A percentile compares a stretch with the other conserved stretches of the same genome.
phyloP scores from a whole-genome alignment of 2,797 vertebrate species.

The Lithobates sylvaticus region DNA sequence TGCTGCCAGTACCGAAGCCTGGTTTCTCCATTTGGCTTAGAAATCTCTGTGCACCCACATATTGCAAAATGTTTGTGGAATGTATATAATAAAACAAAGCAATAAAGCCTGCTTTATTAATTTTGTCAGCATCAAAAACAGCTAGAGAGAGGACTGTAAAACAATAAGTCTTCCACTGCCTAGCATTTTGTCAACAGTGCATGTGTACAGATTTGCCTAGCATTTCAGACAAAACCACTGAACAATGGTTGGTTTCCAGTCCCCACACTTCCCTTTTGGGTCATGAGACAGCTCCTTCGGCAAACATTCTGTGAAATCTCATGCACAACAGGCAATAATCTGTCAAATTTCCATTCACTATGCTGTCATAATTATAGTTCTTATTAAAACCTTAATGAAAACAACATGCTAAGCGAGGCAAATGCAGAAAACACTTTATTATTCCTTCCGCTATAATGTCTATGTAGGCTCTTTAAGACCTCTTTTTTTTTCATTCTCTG shows the following conservation, averaged over 20 bases:
- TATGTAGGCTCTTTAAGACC: slow-evolving; percentile 72
- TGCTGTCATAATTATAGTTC: slow-evolving; percentile 78
- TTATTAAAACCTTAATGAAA: slow-evolving; percentile 82
- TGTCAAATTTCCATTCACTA: slow-evolving; percentile 79
- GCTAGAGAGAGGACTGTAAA: neutral
- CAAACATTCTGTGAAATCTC: slow-evolving; percentile 67
- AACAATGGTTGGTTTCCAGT: slow-evolving; percentile 44
- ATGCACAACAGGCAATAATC: slow-evolving; percentile 72
- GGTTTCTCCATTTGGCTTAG: too few species aligned
- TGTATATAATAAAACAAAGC: neutral
- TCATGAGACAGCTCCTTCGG: slow-evolving; percentile 56
- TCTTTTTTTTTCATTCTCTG: slow-evolving; percentile 66
- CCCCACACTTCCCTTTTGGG: slow-evolving; percentile 58
- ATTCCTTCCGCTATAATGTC: slow-evolving; percentile 69
- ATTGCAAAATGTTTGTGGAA: neutral
- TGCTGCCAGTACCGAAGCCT: too few species aligned
- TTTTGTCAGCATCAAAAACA: neutral
- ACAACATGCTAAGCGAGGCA: slow-evolving; percentile 76
- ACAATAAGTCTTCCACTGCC: neutral
- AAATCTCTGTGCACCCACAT: too few species aligned
- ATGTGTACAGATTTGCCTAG: slow-evolving; percentile 41
- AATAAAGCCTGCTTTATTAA: neutral
- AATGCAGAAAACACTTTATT: slow-evolving; percentile 74
- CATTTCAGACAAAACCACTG: slow-evolving; percentile 46
- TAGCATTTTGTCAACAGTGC: slow-evolving; percentile 23